Base-by-base conservation (phyloP, 2,113 vertebrate species). In the Hipposideros armiger region DNA sequence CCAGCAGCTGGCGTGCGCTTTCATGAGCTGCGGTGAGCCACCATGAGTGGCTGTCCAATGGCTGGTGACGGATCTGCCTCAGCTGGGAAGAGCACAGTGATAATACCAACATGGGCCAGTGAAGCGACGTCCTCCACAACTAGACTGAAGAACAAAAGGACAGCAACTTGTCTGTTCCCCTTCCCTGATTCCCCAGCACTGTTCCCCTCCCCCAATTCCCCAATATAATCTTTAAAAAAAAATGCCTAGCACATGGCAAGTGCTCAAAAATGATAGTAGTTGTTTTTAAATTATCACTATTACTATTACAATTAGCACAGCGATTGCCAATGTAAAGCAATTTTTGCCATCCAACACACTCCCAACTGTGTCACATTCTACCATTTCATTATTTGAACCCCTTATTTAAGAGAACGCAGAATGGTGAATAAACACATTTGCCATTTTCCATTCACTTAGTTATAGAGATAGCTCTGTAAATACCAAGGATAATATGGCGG, bases 271-370 rank as follows among this genome's bases (percentile, higher is more conserved):
- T 83, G 42, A 24, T 17, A 32, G n/a, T 40, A 50, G n/a, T 52
- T 86, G 6, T 88, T 94, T 87, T 81, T 32, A 80, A 80, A 73
- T 60, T 67, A 47, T 93, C 64, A 76, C 69, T 84, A 47, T 92
- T 94, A 62, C 45, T 77, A 70, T 47, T 62, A 86, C 0, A 87
- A 45, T 72, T 47, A 92, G 24, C 73, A 93, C 84, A 90, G 62
- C 60, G 28, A 95, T 28, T 64, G 54, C 30, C 54, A n/a, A 32
- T 9, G 17, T 77, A 81, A 47, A 77, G 42, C 73, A 95, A 47
- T 17, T 85, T 93, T 95, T 89, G 24, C 9, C 47, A 72, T 19
- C 5, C 45, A 88, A 70, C 30, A 74, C 10, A 62, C 15, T 76
- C 15, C 16, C 1, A 22, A 22, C 10, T 14, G 60, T 47, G 47